phyloP scores from a whole-genome alignment of 1,140 invertebrate genomes.

The Choristoneura fumiferana region DNA sequence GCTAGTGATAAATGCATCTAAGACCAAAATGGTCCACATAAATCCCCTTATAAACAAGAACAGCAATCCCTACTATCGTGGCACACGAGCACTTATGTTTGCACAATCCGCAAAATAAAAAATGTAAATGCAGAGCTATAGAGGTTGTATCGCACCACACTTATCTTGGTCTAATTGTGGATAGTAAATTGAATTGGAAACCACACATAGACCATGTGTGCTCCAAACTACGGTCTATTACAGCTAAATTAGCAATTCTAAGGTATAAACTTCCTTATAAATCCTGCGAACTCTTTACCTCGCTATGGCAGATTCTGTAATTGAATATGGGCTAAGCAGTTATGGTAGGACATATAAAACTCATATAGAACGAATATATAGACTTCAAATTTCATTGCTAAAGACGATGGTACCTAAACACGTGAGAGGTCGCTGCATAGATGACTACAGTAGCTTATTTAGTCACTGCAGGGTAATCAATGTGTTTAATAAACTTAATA shows the following conservation, averaged over 20 bases:
- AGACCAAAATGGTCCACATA: slow-evolving; percentile 31
- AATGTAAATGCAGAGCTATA: slow-evolving; percentile 21
- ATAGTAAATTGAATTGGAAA: slow-evolving; percentile 31
- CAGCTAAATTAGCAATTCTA: slow-evolving; percentile 25
- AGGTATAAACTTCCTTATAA: slow-evolving; percentile 29
- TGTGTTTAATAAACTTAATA: too few species aligned
- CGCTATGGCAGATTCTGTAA: slow-evolving; percentile 26
- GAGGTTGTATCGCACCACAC: slow-evolving; percentile 22
- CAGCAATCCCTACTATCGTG: slow-evolving; percentile 7
- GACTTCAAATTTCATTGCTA: too few species aligned
- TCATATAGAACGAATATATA: background rate
- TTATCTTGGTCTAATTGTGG: slow-evolving; percentile 31
- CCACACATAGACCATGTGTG: slow-evolving; percentile 30
- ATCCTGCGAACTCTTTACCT: slow-evolving; percentile 27
- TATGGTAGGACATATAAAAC: background rate
- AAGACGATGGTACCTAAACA: too few species aligned
- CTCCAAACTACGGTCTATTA: slow-evolving; percentile 27
- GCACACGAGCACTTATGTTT: slow-evolving; percentile 28
- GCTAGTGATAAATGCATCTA: slow-evolving; percentile 24
- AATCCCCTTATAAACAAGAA: slow-evolving; percentile 24
- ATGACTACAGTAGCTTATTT: too few species aligned
- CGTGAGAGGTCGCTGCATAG: too few species aligned
- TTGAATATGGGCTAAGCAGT: slow-evolving; percentile 23
- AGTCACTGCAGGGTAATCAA: too few species aligned
- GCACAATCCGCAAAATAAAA: background rate